Base-by-base conservation (phyloP, 2,113 vertebrate species). In the Terrapene triunguis region DNA sequence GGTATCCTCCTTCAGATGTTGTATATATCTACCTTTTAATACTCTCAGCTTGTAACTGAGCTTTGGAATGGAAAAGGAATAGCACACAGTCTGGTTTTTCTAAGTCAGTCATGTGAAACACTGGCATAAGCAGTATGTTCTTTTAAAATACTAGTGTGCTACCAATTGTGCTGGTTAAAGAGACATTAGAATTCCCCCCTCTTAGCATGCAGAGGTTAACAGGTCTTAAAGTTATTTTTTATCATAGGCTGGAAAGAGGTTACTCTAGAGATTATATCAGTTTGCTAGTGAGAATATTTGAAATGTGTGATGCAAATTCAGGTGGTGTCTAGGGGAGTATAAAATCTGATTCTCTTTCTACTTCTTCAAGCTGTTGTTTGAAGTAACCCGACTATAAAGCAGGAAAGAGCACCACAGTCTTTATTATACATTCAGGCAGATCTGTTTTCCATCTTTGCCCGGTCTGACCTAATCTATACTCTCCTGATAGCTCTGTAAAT, bases 271-370 rank as follows among this genome's bases (percentile, higher is more conserved):
- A 51, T 95, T 94, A 89, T 74, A 54, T 7, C 7, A 94, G 25
- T 84, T 88, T 96, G 93, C 48, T 19, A 89, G 78, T 87, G n/a
- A 89, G 81, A 93, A 35, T 84, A 88, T 86, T 94, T 90, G 90
- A 93, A 38, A 48, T 78, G 62, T 89, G 80, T 78, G 92, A 32
- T 69, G 48, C 24, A 92, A 95, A 86, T 89, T 92, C 69, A 35
- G 19, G 29, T 90, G 65, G 42, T 88, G 6, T 69, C 90, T n/a
- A 93, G 82, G 89, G 53, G 86, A 87, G 16, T 87, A 38, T 42
- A 87, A 97, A 94, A 97, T 92, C 93, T 51, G 90, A 84, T 91
- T 78, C 74, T 53, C 42, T 85, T 69, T 97, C 92, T 97, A 91
- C 78, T 92, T 90, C 54, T 92, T 80, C 54, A 91, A 97, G 92